Percentiles rank a stretch among this genome's conserved stretches.
These are phyloP conservation scores for Glareola pratincola DNA, from an alignment of 2,113 vertebrate genomes.

Conservation along the genomic window DNA sequence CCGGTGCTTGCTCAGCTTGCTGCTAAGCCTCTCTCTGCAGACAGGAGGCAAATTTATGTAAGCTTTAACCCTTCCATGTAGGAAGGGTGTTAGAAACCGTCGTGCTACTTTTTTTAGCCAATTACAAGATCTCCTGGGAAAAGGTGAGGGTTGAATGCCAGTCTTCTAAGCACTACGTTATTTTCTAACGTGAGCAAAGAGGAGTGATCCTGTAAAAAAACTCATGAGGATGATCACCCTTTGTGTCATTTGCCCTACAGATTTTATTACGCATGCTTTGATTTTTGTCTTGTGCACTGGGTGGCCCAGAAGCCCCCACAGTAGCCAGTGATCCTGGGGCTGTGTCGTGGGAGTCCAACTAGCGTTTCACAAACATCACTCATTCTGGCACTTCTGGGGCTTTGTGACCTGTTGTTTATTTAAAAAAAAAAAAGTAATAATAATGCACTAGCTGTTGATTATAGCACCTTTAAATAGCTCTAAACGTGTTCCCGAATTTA, in stretches of 20 bases:
- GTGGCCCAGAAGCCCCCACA: neutral
- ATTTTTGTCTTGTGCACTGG: neutral
- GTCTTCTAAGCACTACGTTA: neutral
- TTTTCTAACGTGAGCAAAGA: neutral
- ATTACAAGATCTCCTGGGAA: neutral
- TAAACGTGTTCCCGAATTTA: neutral
- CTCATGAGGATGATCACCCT: neutral
- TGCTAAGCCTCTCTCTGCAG: neutral
- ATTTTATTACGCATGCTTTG: neutral
- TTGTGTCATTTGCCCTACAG: neutral
- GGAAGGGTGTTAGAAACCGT: neutral
- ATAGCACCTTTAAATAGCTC: neutral
- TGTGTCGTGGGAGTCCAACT: neutral
- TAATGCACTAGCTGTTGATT: neutral
- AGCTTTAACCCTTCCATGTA: neutral
- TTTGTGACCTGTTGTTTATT: neutral
- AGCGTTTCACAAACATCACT: neutral
- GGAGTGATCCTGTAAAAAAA: neutral
- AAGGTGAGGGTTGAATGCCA: neutral
- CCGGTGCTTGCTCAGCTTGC: neutral
- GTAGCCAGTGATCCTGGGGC: neutral
- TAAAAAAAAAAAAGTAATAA: neutral
- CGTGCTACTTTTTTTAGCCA: neutral
- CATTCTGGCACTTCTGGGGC: neutral
- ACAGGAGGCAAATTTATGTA: neutral